A percentile compares a stretch with the other conserved stretches of the same genome.
These are phyloP conservation scores for Corythaeola cristata DNA, from an alignment of 2,113 vertebrate species.

Conservation along the genomic window DNA sequence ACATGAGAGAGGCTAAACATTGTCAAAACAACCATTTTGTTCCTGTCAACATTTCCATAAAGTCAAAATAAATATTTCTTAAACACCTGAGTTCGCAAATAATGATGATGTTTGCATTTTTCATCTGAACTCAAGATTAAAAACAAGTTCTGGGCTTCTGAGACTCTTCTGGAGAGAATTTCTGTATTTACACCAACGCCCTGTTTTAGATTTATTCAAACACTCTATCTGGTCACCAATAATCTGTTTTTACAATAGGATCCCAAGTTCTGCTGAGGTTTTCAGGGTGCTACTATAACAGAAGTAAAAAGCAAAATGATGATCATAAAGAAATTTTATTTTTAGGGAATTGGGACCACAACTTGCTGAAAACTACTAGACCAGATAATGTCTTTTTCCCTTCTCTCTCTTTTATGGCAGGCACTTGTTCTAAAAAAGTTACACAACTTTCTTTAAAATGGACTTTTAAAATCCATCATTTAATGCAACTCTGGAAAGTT, in stretches of 20 bases:
- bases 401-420: conserved; percentile 21
- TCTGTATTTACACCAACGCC: not conserved
- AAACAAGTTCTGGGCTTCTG: not conserved
- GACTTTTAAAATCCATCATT: conserved; percentile 67
- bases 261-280: not conserved
- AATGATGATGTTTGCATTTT: not conserved
- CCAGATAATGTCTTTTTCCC: conserved; percentile 67
- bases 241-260: not conserved
- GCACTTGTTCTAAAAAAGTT: conserved; percentile 16
- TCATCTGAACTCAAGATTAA: not conserved
- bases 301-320: not conserved
- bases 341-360: conserved; percentile 58
- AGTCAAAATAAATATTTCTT: not conserved
- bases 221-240: not conserved
- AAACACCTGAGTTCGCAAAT: not conserved
- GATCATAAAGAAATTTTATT: conserved; percentile 31
- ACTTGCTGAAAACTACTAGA: conserved; percentile 66
- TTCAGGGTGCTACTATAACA: not conserved
- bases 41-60: not conserved
- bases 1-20: not conserved
- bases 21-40: accelerated
- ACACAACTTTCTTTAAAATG: conserved; percentile 1
- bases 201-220: not conserved
- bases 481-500: conserved; percentile 33
- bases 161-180: not conserved